These are phyloP conservation scores for Dromius quadrimaculatus DNA, from an alignment of 2,888 invertebrate species.

Conservation along the genomic window DNA sequence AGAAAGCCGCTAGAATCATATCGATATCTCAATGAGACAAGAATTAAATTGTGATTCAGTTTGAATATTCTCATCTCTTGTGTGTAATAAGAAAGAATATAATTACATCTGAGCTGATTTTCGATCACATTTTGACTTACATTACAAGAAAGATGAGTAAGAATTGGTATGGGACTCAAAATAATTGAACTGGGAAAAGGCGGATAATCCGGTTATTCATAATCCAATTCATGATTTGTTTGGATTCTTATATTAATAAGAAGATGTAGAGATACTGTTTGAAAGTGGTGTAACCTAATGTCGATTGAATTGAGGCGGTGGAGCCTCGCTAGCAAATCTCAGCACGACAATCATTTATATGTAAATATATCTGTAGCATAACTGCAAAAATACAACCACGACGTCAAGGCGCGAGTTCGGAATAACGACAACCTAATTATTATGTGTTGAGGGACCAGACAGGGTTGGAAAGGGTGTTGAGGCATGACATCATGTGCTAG, in stretches of 20 bases:
- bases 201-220: conserved; percentile 43
- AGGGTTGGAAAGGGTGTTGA: neutral
- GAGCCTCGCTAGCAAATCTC: conserved; percentile 15
- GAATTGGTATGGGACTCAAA: conserved; percentile 38
- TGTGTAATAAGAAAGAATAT: conserved; percentile 1
- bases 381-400: conserved; percentile 15
- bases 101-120: conserved; percentile 18
- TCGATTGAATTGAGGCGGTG: no score
- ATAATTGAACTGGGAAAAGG: conserved; percentile 44
- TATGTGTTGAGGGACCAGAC: conserved; percentile 27
- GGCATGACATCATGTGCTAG: neutral
- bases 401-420: conserved; percentile 7
- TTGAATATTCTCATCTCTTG: no score
- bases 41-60: no score
- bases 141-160: conserved; percentile 29
- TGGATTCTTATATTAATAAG: no score
- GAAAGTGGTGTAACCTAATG: no score
- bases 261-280: no score
- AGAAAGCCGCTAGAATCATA: no score
- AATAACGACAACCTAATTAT: conserved; percentile 33
- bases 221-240: conserved; percentile 41
- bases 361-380: conserved; percentile 33
- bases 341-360: conserved; percentile 30
- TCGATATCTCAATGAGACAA: no score
- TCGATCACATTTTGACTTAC: conserved; percentile 27